These are phyloP conservation scores for Prolemur simus DNA, from an alignment of 2,113 vertebrate species.

Conservation along the genomic window DNA sequence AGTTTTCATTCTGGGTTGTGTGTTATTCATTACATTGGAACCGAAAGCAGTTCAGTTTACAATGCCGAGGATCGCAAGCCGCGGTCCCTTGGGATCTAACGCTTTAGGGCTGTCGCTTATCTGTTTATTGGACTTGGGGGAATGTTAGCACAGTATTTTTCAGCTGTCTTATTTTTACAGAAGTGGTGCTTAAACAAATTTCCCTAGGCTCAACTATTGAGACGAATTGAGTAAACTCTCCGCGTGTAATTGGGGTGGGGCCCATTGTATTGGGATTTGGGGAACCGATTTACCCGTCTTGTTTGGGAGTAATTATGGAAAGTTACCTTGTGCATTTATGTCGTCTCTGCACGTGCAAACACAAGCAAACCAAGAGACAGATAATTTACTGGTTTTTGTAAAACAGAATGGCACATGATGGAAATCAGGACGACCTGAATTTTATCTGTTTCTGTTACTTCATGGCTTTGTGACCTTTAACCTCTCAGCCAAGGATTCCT, in stretches of 20 bases:
- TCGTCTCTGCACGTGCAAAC: background rate
- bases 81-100: background rate
- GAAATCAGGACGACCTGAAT: background rate
- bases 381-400: background rate
- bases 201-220: fast-evolving
- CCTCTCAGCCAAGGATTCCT: background rate
- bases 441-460: background rate
- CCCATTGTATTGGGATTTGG: background rate
- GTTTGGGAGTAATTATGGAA: background rate
- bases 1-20: background rate
- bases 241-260: background rate
- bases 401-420: background rate
- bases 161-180: background rate
- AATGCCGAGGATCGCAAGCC: background rate
- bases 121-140: background rate
- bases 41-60: background rate
- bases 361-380: background rate
- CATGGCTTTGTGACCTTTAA: background rate
- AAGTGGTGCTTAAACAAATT: background rate
- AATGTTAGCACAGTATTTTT: background rate
- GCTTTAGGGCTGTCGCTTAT: background rate
- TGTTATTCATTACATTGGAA: background rate
- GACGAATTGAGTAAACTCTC: background rate
- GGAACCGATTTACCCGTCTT: background rate
- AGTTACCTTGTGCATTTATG: background rate